A percentile compares a stretch with the other conserved stretches of the same genome.
phyloP scores from a whole-genome alignment of 2,888 invertebrate genomes.

The Xestia ashworthii region DNA sequence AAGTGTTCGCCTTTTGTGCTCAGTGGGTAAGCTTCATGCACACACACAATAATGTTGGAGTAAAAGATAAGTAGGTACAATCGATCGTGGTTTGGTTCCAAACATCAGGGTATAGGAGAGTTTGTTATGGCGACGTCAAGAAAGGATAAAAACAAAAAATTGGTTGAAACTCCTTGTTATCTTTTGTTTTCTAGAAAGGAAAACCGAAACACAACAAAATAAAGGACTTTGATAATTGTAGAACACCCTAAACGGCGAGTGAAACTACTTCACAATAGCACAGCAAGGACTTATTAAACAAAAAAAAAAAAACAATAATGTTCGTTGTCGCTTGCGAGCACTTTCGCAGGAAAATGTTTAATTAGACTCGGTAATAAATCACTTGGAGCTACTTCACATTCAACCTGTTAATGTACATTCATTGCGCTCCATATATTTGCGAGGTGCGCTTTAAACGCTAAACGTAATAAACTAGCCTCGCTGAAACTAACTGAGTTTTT shows the following conservation, averaged over 20 bases:
- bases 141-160: not conserved
- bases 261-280: not conserved
- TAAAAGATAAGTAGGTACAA: not conserved
- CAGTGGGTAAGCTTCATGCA: not conserved
- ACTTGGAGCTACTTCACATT: conserved; percentile 33
- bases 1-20: conserved; percentile 25
- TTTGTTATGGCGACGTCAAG: not conserved
- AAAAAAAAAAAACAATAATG: conserved; percentile 1
- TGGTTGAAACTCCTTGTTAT: not conserved
- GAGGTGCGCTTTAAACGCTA: conserved; percentile 58
- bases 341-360: conserved; percentile 58
- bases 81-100: not conserved
- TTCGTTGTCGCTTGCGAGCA: conserved; percentile 15
- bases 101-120: not conserved
- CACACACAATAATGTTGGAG: conserved; percentile 16
- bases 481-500: conserved; percentile 56
- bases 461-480: conserved; percentile 59
- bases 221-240: not conserved
- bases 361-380: conserved; percentile 64
- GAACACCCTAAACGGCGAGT: not conserved
- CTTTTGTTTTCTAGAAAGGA: not conserved
- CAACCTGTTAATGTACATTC: conserved; percentile 66
- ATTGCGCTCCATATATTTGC: conserved; percentile 57
- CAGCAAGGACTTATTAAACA: not conserved
- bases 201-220: not conserved